Evolutionary conservation across 2,888 invertebrate genomes (phyloP), one percentile per base, ranked within the genome.

Genomic region (Chaitophorus viminalis): DNA sequence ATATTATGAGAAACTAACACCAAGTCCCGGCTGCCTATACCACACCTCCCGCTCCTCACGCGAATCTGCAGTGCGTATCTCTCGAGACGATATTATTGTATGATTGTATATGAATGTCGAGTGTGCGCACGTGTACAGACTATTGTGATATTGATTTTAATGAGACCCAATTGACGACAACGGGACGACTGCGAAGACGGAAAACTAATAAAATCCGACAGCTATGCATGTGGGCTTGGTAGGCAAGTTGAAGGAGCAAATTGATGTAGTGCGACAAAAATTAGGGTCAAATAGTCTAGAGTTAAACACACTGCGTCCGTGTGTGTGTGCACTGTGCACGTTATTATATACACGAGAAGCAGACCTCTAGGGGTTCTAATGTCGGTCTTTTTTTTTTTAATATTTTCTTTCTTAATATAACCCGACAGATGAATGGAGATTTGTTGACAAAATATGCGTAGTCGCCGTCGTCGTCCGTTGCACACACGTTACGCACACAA

Each of bases 281-380:
- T 85, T 77, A 77, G 85, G 85, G 85, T 85, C 85, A 85, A 68
- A 77, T 39, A n/a, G 29, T 70, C 1, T 70, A 29, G 29, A 70
- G 9, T 70, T 29, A 70, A 70, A 31, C 29, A 14, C 14, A 68
- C 14, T 1, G 29, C 68, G 17, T 60, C 21, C 25, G 29, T n/a
- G n/a, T n/a, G 68, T 14, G 70, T 31, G 70, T 25, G 17, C 29
- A n/a, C n/a, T 8, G 6, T n/a, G 29, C n/a, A n/a, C n/a, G n/a
- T 65, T 25, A n/a, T n/a, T 29, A 68, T 8, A 11, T n/a, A n/a
- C 29, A n/a, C 70, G 31, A 31, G 4, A 17, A 70, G 31, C 14
- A 70, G 14, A 70, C 70, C 70, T 29, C 29, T 31, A 9, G 70
- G 17, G 70, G 70, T 29, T 70, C 31, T 29, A n/a, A 29, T 29